Percentiles rank a stretch among this genome's conserved stretches.
phyloP scores from a whole-genome alignment of 2,888 invertebrate genomes.

The Pteria penguin region DNA sequence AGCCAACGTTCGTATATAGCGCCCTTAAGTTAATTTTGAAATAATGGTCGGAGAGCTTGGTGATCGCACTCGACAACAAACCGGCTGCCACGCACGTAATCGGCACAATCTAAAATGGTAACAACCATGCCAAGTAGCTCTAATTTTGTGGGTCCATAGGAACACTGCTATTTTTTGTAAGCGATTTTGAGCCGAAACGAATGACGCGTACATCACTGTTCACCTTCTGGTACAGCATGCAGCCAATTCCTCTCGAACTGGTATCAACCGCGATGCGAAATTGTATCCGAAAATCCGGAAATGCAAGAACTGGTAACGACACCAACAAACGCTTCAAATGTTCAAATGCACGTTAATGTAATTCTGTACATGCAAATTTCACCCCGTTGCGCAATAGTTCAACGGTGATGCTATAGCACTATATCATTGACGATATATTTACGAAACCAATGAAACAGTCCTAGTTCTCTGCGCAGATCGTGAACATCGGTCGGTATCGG shows the following conservation, averaged over 20 bases:
- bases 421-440: constrained; percentile 28
- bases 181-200: constrained; percentile 20
- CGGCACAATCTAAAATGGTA: constrained; percentile 21
- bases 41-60: constrained; percentile 19
- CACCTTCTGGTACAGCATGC: neutral
- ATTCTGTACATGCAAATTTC: neutral
- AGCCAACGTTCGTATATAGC: constrained; percentile 47
- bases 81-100: constrained; percentile 1
- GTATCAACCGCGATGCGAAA: constrained; percentile 13
- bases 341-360: neutral
- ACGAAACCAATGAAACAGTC: constrained; percentile 55
- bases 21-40: constrained; percentile 28
- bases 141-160: constrained; percentile 29
- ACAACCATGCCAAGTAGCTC: constrained; percentile 16
- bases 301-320: neutral
- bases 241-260: neutral
- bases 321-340: neutral
- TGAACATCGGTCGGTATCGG: constrained; percentile 30
- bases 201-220: constrained; percentile 20
- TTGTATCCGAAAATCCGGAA: neutral
- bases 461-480: constrained; percentile 43
- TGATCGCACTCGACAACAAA: constrained; percentile 32
- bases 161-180: constrained; percentile 1
- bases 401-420: neutral
- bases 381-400: neutral